Percentiles rank a stretch among this genome's conserved stretches.
Conservation (phyloP, 1,140 invertebrate species). For the Heliothis virescens region DNA sequence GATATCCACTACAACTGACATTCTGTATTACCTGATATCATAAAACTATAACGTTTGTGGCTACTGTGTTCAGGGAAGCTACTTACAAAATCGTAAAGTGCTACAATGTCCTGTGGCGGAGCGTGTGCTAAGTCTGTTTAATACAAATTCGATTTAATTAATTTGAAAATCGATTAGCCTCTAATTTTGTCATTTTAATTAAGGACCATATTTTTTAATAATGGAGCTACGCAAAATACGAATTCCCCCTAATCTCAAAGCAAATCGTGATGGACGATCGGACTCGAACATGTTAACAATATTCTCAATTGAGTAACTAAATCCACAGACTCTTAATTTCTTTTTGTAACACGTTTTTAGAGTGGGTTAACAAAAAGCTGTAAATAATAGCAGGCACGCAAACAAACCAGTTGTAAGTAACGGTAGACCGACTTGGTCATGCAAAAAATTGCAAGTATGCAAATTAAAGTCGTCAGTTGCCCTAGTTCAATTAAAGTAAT, state of each 20-base stretch:
- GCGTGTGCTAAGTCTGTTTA: conserved; percentile 15
- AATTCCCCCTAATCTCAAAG: too few species aligned
- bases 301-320: background rate
- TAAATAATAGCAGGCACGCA: conserved; percentile 41
- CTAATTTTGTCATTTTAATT: background rate
- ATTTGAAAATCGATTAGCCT: background rate
- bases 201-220: background rate
- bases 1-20: conserved; percentile 14
- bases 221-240: background rate
- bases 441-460: conserved; percentile 50
- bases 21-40: conserved; percentile 19
- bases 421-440: conserved; percentile 50
- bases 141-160: background rate
- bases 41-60: conserved; percentile 28
- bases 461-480: conserved; percentile 15
- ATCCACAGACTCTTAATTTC: background rate
- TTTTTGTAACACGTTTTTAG: conserved; percentile 31
- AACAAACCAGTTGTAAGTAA: conserved; percentile 49
- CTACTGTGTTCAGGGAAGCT: conserved; percentile 4
- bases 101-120: conserved; percentile 16
- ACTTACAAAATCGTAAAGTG: conserved; percentile 21
- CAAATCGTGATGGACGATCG: too few species aligned
- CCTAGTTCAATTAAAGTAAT: background rate
- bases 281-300: too few species aligned
- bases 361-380: conserved; percentile 24